Conservation (phyloP, 2,888 invertebrate species). For the Cheilosia scutellata region DNA sequence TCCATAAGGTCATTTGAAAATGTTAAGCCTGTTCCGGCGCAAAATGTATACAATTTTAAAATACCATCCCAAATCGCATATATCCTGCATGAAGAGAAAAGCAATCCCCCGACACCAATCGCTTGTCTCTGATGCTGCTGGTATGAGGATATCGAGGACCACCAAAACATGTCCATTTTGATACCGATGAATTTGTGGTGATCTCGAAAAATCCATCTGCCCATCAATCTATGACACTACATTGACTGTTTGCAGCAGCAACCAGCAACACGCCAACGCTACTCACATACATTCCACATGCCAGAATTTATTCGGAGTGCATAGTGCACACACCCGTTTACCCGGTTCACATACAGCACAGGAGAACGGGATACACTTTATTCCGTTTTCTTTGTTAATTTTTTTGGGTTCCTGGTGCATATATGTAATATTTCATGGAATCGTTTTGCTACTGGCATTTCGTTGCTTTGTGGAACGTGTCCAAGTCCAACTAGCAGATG, state of each 20-base stretch:
- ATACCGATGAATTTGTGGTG: slow-evolving; percentile 48
- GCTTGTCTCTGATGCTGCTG: not conserved
- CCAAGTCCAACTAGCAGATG: slow-evolving; percentile 72
- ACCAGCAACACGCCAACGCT: slow-evolving; percentile 4
- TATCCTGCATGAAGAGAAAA: not conserved
- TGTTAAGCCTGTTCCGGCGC: not conserved
- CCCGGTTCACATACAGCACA: slow-evolving; percentile 27
- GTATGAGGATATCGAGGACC: not conserved
- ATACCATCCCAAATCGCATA: not conserved
- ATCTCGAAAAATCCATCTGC: slow-evolving; percentile 55
- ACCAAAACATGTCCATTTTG: slow-evolving; percentile 5
- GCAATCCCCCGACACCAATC: slow-evolving; percentile 9
- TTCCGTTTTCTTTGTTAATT: slow-evolving; percentile 44
- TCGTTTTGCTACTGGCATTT: slow-evolving; percentile 62
- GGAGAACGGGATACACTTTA: slow-evolving; percentile 42
- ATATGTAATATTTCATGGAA: slow-evolving; percentile 55
- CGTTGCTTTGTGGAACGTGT: slow-evolving; percentile 74
- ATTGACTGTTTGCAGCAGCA: slow-evolving; percentile 24
- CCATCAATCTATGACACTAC: slow-evolving; percentile 47
- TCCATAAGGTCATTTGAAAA: not conserved
- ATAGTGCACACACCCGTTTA: slow-evolving; percentile 38
- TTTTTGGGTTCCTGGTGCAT: slow-evolving; percentile 26
- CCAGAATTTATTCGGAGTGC: slow-evolving; percentile 39
- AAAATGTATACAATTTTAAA: not conserved
- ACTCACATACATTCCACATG: slow-evolving; percentile 61